A percentile compares a stretch with the other conserved stretches of the same genome.
Conservation (phyloP, 2,797 vertebrate species). For the Novumbra hubbsi region DNA sequence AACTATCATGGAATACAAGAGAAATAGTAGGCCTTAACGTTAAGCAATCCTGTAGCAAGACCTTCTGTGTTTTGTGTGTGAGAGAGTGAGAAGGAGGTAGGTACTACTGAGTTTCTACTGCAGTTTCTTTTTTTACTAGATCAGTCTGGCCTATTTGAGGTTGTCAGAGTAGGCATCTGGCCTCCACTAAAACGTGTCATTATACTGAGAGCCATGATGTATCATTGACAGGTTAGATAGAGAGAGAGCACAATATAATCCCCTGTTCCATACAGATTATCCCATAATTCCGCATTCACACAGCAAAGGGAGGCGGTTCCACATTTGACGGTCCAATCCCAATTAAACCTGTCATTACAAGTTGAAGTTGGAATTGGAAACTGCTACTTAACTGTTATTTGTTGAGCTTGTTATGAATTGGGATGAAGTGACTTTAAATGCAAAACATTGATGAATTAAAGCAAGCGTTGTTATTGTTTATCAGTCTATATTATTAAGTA, state of each 20-base stretch:
- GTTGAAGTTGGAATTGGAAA: background rate
- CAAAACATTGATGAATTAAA: background rate
- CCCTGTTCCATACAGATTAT: slow-evolving; percentile 43
- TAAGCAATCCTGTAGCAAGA: background rate
- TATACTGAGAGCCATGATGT: background rate
- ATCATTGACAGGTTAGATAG: slow-evolving; percentile 26
- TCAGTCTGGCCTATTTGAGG: background rate
- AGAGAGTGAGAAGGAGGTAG: background rate
- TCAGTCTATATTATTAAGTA: too few relatives aligned
- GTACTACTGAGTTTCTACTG: background rate
- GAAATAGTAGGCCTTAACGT: background rate
- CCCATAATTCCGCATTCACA: slow-evolving; percentile 41
- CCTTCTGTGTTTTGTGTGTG: background rate
- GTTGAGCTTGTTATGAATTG: background rate
- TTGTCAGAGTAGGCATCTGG: slow-evolving; percentile 16
- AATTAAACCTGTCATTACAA: background rate
- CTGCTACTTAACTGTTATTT: background rate
- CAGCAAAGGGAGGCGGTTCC: slow-evolving; percentile 19
- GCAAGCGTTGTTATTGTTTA: too few relatives aligned
- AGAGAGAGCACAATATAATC: slow-evolving; percentile 36
- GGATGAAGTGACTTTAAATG: background rate
- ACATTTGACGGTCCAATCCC: slow-evolving; percentile 26
- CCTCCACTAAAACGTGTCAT: slow-evolving; percentile 4
- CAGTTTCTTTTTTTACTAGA: background rate
- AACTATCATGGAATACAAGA: background rate